Evolutionary conservation across 2,888 invertebrate species (phyloP).

Genomic region (Harpagoxenus sublaevis): DNA sequence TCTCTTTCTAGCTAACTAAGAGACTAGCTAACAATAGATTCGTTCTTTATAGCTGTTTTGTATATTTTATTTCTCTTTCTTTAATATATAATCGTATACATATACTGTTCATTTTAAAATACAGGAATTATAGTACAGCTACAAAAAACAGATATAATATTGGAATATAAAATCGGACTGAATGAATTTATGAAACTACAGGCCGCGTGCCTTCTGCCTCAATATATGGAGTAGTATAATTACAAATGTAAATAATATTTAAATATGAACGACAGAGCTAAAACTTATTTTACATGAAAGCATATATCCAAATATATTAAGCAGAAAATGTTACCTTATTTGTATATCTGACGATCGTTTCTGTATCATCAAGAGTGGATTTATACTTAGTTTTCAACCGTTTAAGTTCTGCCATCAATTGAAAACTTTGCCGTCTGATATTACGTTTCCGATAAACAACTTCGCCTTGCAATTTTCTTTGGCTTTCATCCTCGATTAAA

Average conservation of each 20-base stretch:
- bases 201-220: background rate
- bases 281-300: constrained; percentile 87
- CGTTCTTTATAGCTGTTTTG: background rate
- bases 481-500: constrained; percentile 79
- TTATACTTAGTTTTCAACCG: constrained; percentile 87
- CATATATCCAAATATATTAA: constrained; percentile 85
- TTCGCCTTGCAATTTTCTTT: constrained; percentile 86
- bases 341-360: constrained; percentile 3
- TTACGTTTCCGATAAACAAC: constrained; percentile 90
- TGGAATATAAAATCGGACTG: background rate
- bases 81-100: background rate
- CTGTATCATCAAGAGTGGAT: constrained; percentile 20
- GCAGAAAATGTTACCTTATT: constrained; percentile 21
- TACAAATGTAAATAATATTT: background rate
- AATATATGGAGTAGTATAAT: background rate
- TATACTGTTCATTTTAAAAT: background rate
- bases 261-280: background rate
- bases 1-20: too few relatives aligned
- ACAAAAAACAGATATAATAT: background rate
- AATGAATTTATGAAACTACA: background rate
- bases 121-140: background rate
- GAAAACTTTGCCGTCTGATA: constrained; percentile 88
- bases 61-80: background rate
- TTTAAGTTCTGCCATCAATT: constrained; percentile 86
- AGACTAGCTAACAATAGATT: background rate